Conservation (phyloP, 2,888 invertebrate genomes). For the Trichacis sp. region DNA sequence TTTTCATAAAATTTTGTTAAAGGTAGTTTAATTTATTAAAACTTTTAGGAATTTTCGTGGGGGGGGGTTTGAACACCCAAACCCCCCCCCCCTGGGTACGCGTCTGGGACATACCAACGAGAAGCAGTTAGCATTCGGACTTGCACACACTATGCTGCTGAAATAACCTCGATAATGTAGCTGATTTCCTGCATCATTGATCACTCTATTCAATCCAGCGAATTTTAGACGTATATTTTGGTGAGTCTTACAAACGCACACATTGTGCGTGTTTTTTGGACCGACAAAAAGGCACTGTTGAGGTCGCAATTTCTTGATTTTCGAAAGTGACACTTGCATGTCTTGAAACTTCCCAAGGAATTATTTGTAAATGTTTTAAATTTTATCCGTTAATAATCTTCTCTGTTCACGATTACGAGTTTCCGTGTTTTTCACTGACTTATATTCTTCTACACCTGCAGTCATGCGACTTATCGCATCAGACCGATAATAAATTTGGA, state of each 20-base stretch:
- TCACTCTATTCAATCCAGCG: not conserved
- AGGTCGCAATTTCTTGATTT: slow-evolving; percentile 19
- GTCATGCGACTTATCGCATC: slow-evolving; percentile 12
- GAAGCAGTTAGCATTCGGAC: slow-evolving; percentile 13
- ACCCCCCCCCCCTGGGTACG: too few species aligned
- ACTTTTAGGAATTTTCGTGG: too few species aligned
- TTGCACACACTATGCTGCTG: slow-evolving; percentile 9
- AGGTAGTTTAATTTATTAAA: too few species aligned
- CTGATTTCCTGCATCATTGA: not conserved
- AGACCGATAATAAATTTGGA: slow-evolving; percentile 11
- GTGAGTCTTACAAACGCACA: too few species aligned
- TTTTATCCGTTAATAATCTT: slow-evolving; percentile 15
- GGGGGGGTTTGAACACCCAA: too few species aligned
- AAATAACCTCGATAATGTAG: slow-evolving; percentile 3
- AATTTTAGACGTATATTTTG: slow-evolving; percentile 9
- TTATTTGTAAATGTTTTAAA: slow-evolving; percentile 9
- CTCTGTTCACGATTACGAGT: slow-evolving; percentile 15
- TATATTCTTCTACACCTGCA: slow-evolving; percentile 11
- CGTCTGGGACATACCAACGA: slow-evolving; percentile 1
- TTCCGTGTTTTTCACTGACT: slow-evolving; percentile 7
- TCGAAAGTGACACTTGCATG: slow-evolving; percentile 15
- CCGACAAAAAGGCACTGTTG: slow-evolving; percentile 18
- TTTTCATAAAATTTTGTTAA: too few species aligned
- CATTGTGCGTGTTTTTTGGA: slow-evolving; percentile 18
- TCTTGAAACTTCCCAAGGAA: slow-evolving; percentile 13